These are phyloP conservation scores for Mesorhabditis belari DNA, from an alignment of 2,888 invertebrate species.

Conservation along the genomic window DNA sequence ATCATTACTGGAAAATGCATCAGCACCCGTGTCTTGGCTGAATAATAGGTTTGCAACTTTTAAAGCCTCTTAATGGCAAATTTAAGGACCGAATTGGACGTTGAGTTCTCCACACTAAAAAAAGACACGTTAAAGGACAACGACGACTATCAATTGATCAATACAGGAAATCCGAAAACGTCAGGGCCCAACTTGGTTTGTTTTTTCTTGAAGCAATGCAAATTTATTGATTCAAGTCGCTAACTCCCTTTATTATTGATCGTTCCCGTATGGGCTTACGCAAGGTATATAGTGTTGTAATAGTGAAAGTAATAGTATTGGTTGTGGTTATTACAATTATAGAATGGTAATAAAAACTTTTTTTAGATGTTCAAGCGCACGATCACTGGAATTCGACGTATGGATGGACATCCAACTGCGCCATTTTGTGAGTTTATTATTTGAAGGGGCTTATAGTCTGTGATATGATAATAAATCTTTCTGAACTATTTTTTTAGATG, in stretches of 20 bases:
- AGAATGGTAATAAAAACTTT: conserved; percentile 5
- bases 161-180: background rate
- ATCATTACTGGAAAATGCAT: conserved; percentile 75
- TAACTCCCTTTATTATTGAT: conserved; percentile 83
- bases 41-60: conserved; percentile 66
- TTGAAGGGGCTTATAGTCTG: background rate
- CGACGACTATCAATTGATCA: conserved; percentile 51
- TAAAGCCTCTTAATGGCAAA: background rate
- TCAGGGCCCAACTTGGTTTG: conserved; percentile 21
- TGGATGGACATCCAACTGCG: conserved; percentile 88
- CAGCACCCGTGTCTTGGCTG: conserved; percentile 67
- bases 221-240: conserved; percentile 8
- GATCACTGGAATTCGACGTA: conserved; percentile 84
- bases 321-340: background rate
- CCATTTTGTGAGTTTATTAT: conserved; percentile 77
- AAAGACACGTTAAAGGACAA: conserved; percentile 40
- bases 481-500: conserved; percentile 56
- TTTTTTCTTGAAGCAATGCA: background rate
- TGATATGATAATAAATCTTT: too few relatives aligned
- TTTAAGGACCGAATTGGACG: conserved; percentile 80
- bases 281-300: too few relatives aligned
- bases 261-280: conserved; percentile 90
- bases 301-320: too few relatives aligned
- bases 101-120: conserved; percentile 55
- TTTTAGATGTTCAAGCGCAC: conserved; percentile 83